Evolutionary conservation across 2,888 invertebrate species (phyloP).

Genomic region (Agriopis marginaria): DNA sequence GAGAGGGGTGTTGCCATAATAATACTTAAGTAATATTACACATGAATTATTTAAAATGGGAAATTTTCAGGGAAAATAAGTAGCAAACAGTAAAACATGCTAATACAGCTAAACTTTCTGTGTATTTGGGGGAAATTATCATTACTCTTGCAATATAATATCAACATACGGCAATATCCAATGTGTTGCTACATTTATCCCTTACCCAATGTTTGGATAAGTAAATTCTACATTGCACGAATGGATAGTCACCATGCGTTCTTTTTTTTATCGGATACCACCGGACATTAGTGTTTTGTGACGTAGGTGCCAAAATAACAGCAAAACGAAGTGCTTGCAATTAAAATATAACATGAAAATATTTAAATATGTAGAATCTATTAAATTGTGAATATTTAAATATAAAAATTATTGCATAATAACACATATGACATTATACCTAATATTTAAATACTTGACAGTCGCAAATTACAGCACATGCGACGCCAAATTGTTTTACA

Average conservation of each 20-base stretch:
- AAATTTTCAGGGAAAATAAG: not conserved
- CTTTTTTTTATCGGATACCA: not conserved
- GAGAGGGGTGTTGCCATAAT: too few relatives aligned
- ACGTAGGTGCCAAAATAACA: not conserved
- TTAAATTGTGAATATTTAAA: too few relatives aligned
- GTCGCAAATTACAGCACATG: too few relatives aligned
- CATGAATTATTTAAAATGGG: too few relatives aligned
- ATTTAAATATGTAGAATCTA: too few relatives aligned
- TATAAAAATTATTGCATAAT: too few relatives aligned
- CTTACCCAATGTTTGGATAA: constrained; percentile 34
- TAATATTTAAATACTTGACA: too few relatives aligned
- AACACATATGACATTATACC: too few relatives aligned
- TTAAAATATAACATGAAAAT: too few relatives aligned
- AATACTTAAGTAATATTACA: too few relatives aligned
- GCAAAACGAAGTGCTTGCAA: too few relatives aligned
- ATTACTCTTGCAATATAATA: constrained; percentile 13
- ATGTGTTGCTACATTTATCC: constrained; percentile 32
- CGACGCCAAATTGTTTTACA: too few relatives aligned
- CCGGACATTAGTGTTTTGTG: not conserved
- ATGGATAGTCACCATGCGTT: constrained; percentile 6
- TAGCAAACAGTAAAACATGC: constrained; percentile 10
- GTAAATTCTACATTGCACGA: constrained; percentile 33
- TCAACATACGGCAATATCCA: constrained; percentile 18
- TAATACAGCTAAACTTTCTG: constrained; percentile 10
- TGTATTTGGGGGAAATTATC: constrained; percentile 17